phyloP scores from a whole-genome alignment of 2,888 invertebrate genomes.

The Hirtodrosophila histrioides region DNA sequence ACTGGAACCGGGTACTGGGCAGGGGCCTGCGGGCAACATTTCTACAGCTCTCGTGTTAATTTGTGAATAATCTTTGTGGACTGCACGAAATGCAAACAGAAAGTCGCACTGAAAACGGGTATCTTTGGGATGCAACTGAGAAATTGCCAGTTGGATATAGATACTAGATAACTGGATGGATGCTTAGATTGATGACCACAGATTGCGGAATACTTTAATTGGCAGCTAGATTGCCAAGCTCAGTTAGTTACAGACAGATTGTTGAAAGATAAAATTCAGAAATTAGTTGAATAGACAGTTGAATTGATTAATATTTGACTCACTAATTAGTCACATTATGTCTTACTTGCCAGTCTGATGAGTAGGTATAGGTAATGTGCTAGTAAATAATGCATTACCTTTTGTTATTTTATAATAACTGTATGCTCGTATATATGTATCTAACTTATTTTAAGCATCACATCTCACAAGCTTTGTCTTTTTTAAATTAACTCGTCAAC shows the following conservation, averaged over 20 bases:
- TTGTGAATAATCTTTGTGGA: conserved; percentile 72
- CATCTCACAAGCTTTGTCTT: too few relatives aligned
- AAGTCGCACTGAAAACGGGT: conserved; percentile 20
- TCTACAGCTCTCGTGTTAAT: conserved; percentile 59
- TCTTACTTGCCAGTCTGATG: not conserved
- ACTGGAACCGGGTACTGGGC: conserved; percentile 2
- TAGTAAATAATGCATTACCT: too few relatives aligned
- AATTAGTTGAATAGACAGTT: conserved; percentile 36
- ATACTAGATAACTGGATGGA: conserved; percentile 40
- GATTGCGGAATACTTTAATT: conserved; percentile 49
- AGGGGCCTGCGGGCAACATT: conserved; percentile 11
- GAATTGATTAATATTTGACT: conserved; percentile 35
- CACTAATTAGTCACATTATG: conserved; percentile 21
- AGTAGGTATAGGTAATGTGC: not conserved
- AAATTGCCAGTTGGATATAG: conserved; percentile 28
- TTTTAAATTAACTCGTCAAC: too few relatives aligned
- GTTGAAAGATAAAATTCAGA: conserved; percentile 22
- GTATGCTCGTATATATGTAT: too few relatives aligned
- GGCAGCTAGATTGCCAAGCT: conserved; percentile 26
- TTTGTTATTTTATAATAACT: too few relatives aligned
- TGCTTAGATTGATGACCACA: conserved; percentile 48
- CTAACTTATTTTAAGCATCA: too few relatives aligned
- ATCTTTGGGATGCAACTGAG: conserved; percentile 19
- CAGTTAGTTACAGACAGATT: conserved; percentile 23
- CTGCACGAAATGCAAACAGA: conserved; percentile 64